Conservation (phyloP, 53 echinoderm and acorn worm species). For the Pentamera pediparva region DNA sequence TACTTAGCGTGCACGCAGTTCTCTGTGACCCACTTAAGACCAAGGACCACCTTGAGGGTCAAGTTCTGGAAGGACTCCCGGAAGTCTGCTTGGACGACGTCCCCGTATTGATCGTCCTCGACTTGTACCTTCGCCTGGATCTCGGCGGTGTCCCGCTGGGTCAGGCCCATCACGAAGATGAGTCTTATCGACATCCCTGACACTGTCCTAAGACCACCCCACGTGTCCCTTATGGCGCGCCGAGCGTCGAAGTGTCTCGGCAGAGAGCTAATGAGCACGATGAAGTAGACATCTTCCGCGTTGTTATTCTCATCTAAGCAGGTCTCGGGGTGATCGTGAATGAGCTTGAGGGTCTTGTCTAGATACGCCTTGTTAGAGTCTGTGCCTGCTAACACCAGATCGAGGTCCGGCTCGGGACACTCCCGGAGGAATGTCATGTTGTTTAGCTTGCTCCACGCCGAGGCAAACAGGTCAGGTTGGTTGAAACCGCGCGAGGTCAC, state of each 20-base stretch:
- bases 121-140: conserved; percentile 62
- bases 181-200: conserved; percentile 46
- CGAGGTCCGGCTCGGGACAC: conserved; percentile 77
- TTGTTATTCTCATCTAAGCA: conserved; percentile 52
- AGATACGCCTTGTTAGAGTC: conserved; percentile 61
- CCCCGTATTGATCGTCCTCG: conserved; percentile 60
- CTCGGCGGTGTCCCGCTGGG: conserved; percentile 59
- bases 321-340: conserved; percentile 59
- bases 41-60: conserved; percentile 73
- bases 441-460: conserved; percentile 50
- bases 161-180: conserved; percentile 74
- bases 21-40: conserved; percentile 64
- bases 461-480: conserved; percentile 29
- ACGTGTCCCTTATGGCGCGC: conserved; percentile 68
- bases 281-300: conserved; percentile 53
- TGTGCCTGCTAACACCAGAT: conserved; percentile 49
- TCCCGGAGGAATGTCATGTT: conserved; percentile 62
- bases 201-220: conserved; percentile 51
- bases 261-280: conserved; percentile 70
- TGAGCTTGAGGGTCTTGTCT: conserved; percentile 43
- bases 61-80: conserved; percentile 73
- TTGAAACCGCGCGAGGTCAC: conserved; percentile 59
- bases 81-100: conserved; percentile 75
- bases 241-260: conserved; percentile 74
- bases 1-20: conserved; percentile 69